phyloP scores from a whole-genome alignment of 2,797 vertebrate genomes.

The Crenuchus spilurus region DNA sequence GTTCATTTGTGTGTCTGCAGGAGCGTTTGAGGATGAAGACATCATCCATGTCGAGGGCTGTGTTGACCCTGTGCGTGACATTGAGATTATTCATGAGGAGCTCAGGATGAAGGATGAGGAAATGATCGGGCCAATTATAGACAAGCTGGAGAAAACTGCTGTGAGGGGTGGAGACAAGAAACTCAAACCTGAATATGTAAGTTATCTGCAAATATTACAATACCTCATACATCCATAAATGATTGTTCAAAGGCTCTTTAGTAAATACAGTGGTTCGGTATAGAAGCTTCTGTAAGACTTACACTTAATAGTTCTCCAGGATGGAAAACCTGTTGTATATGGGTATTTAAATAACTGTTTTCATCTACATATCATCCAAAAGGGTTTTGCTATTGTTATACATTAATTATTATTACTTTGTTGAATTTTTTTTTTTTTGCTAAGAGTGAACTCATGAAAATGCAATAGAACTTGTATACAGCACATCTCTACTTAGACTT shows the following conservation, averaged over 20 bases:
- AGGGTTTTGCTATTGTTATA: too few relatives aligned
- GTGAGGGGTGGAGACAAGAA: constrained; percentile 96
- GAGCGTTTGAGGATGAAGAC: constrained; percentile 97
- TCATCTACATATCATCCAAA: too few relatives aligned
- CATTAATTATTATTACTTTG: too few relatives aligned
- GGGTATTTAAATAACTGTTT: too few relatives aligned
- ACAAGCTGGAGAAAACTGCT: constrained; percentile 96
- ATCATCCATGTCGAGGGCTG: constrained; percentile 96
- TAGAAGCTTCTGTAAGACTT: too few relatives aligned
- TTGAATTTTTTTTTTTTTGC: too few relatives aligned
- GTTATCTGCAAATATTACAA: constrained; percentile 61
- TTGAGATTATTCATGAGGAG: constrained; percentile 88
- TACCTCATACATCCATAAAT: too few relatives aligned
- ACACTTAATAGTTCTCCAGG: too few relatives aligned
- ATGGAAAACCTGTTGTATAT: too few relatives aligned
- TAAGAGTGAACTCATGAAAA: too few relatives aligned
- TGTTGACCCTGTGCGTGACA: constrained; percentile 90
- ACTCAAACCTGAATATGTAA: constrained; percentile 97
- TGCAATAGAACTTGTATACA: not conserved
- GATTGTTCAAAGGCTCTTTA: too few relatives aligned
- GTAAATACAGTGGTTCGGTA: too few relatives aligned
- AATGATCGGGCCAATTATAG: constrained; percentile 87
- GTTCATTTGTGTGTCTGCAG: constrained; percentile 65
- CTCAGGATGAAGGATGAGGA: constrained; percentile 97
- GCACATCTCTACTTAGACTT: not conserved